Conservation (phyloP, 2,797 vertebrate species). For the Sebastiscus tertius region DNA sequence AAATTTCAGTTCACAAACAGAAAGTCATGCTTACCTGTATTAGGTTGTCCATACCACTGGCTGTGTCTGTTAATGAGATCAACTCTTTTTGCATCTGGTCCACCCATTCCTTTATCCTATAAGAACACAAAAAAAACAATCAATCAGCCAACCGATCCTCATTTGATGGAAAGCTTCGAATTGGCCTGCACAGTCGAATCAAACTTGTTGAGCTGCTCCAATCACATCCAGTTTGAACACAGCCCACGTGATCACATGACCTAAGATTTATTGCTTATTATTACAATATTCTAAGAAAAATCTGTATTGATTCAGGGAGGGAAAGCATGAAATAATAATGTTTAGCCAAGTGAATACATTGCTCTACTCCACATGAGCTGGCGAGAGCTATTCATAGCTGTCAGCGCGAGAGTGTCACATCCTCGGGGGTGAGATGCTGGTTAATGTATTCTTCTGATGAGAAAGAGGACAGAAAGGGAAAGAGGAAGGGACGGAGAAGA, state of each 20-base stretch:
- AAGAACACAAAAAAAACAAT: conserved; percentile 46
- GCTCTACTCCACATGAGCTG: conserved; percentile 36
- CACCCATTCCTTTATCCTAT: conserved; percentile 93
- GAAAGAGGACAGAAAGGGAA: conserved; percentile 16
- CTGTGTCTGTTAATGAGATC: conserved; percentile 86
- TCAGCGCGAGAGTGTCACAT: conserved; percentile 34
- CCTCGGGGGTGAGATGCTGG: conserved; percentile 33
- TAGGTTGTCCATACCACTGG: conserved; percentile 87
- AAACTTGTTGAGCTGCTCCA: conserved; percentile 17
- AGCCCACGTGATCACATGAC: background rate
- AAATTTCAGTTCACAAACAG: background rate
- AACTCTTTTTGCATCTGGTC: conserved; percentile 96
- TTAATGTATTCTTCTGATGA: conserved; percentile 46
- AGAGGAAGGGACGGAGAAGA: background rate
- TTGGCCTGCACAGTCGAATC: conserved; percentile 1
- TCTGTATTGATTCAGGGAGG: background rate
- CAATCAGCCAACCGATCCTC: conserved; percentile 6
- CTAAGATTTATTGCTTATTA: conserved; percentile 18
- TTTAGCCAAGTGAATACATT: conserved; percentile 51
- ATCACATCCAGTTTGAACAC: accelerated
- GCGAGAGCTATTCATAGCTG: conserved; percentile 47
- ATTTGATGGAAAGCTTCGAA: background rate
- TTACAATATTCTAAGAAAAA: conserved; percentile 24
- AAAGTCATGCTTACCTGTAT: conserved; percentile 80
- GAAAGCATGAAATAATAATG: conserved; percentile 49